A percentile compares a stretch with the other conserved stretches of the same genome.
Conservation (phyloP, 2,888 invertebrate species). For the Cheilosia vulpina region DNA sequence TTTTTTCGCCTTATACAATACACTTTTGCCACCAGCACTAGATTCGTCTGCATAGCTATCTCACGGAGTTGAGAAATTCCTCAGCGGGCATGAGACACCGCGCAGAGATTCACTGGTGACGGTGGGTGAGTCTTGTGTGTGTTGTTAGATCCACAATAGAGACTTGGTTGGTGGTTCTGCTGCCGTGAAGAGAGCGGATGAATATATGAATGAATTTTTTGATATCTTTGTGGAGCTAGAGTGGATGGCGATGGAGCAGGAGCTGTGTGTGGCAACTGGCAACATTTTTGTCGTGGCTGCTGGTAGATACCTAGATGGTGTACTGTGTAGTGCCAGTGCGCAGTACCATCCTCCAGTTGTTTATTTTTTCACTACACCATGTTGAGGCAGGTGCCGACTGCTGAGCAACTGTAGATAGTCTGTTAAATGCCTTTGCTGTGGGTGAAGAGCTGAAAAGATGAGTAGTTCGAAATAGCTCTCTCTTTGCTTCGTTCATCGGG, state of each 20-base stretch:
- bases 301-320: neutral
- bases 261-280: constrained; percentile 33
- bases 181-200: constrained; percentile 29
- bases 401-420: neutral
- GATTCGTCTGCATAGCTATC: constrained; percentile 65
- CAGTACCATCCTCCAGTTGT: constrained; percentile 23
- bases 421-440: neutral
- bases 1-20: constrained; percentile 51
- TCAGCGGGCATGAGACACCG: constrained; percentile 64
- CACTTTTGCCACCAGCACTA: constrained; percentile 50
- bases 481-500: too few relatives aligned
- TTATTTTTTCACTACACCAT: constrained; percentile 1
- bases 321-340: constrained; percentile 18
- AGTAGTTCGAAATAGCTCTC: neutral
- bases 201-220: constrained; percentile 32
- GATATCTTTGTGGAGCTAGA: constrained; percentile 22
- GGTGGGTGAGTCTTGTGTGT: constrained; percentile 16
- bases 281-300: constrained; percentile 49
- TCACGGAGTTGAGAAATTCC: constrained; percentile 70
- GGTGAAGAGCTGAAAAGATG: neutral
- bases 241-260: too few relatives aligned
- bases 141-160: constrained; percentile 40
- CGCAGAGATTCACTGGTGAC: constrained; percentile 63
- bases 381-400: constrained; percentile 7
- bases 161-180: neutral